Base-by-base conservation (phyloP, 23 tunicate species). In the Corella eumyota region DNA sequence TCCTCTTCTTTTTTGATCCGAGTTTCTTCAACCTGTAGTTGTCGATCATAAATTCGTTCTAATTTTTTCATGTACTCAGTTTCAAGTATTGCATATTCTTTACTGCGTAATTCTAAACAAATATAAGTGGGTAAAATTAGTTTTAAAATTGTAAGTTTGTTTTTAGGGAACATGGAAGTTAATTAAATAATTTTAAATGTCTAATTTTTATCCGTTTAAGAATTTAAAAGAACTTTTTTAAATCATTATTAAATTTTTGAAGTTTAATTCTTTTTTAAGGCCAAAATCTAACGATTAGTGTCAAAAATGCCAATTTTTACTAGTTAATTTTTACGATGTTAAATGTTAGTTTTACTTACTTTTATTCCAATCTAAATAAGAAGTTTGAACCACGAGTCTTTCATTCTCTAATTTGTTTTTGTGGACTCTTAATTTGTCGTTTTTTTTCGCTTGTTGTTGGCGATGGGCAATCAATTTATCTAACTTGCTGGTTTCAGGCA, bases 401-500 rank as follows among this genome's bases (percentile, higher is more conserved):
- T 80, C 85, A 29, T 72, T 73, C 51, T 88, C 96, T 17, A 88
- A 32, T 47, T 72, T 67, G 62, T 88, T 88, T 66, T 72, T 88
- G 58, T 88, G 88, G 4, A 88, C 45, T 20, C 96, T 66, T 4
- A 74, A 47, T 36, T 61, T 53, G 61, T 88, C 96, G 47, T 88
- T 88, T 54, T 88, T 85, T 30, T 36, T 53, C 57, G 79, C 88
- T 56, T 88, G 96, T 61, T 72, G 31, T 60, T 78, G 67, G 24
- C 96, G 57, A 34, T 73, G 90, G 20, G 54, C 76, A 56, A 88
- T 88, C 58, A 88, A 45, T 62, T 88, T 88, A 36, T 75, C 75
- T 36, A 88, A 35, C 31, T 58, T 44, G 64, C 60, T 65, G 19
- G 64, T 45, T 38, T 88, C 96, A 17, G 94, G 83, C 94, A 84